Conservation (phyloP, 2,888 invertebrate genomes). For the Byasa hedistus region DNA sequence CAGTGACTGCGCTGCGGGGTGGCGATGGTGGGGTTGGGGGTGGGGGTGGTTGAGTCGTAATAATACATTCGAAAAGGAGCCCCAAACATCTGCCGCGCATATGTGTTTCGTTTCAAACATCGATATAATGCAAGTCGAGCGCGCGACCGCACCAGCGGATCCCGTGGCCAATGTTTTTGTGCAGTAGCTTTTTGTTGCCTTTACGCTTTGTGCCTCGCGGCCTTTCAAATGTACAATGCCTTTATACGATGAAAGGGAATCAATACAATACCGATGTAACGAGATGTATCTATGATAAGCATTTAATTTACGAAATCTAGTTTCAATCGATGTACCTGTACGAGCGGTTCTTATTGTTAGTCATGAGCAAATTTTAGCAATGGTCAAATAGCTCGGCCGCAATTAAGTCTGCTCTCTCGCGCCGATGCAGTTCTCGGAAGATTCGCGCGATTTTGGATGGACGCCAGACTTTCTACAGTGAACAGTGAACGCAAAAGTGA, state of each 20-base stretch:
- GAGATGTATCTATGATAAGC: conserved; percentile 39
- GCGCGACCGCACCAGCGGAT: conserved; percentile 57
- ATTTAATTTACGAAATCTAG: conserved; percentile 37
- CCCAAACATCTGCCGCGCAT: conserved; percentile 78
- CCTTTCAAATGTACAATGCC: conserved; percentile 69
- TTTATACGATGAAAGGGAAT: conserved; percentile 67
- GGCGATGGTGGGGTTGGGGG: conserved; percentile 46
- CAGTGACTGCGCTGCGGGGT: conserved; percentile 71
- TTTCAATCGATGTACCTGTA: conserved; percentile 35
- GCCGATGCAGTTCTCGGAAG: conserved; percentile 67
- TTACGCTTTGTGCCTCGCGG: conserved; percentile 69
- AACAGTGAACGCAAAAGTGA: conserved; percentile 47
- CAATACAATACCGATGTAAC: conserved; percentile 58
- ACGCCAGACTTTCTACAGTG: conserved; percentile 59
- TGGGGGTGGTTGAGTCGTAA: conserved; percentile 53
- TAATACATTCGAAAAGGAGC: conserved; percentile 74
- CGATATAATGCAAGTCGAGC: conserved; percentile 73
- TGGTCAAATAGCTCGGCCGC: conserved; percentile 41
- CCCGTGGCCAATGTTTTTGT: conserved; percentile 53
- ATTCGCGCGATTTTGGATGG: conserved; percentile 58
- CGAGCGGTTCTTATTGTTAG: conserved; percentile 32
- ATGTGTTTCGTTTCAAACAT: conserved; percentile 67
- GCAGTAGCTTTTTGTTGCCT: conserved; percentile 70
- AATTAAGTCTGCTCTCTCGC: conserved; percentile 55
- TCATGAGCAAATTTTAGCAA: conserved; percentile 45